Percentiles rank a stretch among this genome's conserved stretches.
Evolutionary conservation across 2,113 vertebrate species (phyloP).

Genomic region (Odocoileus virginianus): DNA sequence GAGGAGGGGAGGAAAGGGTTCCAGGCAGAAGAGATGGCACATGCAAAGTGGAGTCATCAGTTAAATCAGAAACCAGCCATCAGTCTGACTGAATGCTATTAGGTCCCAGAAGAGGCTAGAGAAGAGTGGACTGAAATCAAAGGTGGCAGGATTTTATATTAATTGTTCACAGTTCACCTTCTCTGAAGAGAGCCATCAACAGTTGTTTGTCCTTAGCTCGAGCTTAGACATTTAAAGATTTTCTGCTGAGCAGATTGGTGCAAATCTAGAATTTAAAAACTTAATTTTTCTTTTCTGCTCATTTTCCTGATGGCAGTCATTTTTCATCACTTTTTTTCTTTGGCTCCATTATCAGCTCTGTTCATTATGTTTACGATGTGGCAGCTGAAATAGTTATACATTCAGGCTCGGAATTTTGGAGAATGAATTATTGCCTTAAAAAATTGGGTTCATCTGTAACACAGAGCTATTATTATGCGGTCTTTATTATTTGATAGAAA

Average conservation of each 20-base stretch:
- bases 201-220: neutral
- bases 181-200: neutral
- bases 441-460: neutral
- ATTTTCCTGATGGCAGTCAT: neutral
- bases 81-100: neutral
- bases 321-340: neutral
- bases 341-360: neutral
- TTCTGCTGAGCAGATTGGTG: neutral
- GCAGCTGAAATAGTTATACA: neutral
- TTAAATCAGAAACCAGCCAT: neutral
- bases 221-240: neutral
- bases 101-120: neutral
- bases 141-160: neutral
- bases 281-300: neutral
- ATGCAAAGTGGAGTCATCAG: neutral
- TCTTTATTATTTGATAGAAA: neutral
- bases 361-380: neutral
- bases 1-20: neutral
- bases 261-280: neutral
- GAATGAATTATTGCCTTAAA: neutral
- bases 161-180: neutral
- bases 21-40: neutral
- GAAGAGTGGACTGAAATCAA: neutral
- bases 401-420: neutral
- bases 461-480: neutral